Evolutionary conservation across 2,113 vertebrate genomes (phyloP).

Genomic region (Chaetops frenatus): DNA sequence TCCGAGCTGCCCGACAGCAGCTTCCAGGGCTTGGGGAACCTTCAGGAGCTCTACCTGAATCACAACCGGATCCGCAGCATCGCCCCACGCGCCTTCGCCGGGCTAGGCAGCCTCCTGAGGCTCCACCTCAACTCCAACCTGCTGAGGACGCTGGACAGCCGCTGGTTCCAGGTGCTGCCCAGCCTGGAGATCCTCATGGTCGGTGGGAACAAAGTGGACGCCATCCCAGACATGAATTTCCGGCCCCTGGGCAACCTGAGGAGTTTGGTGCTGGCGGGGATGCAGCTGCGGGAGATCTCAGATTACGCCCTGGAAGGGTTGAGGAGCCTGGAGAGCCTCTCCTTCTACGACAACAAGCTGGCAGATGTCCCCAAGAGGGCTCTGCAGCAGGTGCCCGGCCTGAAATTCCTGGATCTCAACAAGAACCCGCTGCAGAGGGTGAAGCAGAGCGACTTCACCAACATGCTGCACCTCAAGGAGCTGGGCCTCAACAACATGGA

Average conservation of each 20-base stretch:
- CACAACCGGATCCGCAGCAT: constrained; percentile 86
- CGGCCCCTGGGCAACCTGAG: constrained; percentile 79
- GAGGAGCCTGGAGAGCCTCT: constrained; percentile 85
- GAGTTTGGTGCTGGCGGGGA: constrained; percentile 88
- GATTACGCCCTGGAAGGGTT: constrained; percentile 85
- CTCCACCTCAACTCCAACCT: constrained; percentile 93
- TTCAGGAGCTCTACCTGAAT: constrained; percentile 92
- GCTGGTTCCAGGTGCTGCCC: constrained; percentile 85
- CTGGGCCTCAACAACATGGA: constrained; percentile 93
- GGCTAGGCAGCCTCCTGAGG: constrained; percentile 79
- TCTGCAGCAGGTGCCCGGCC: constrained; percentile 79
- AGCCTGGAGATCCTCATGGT: constrained; percentile 91
- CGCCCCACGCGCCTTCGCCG: constrained; percentile 78
- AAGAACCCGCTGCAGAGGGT: constrained; percentile 87
- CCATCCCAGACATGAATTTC: constrained; percentile 84
- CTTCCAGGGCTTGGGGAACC: constrained; percentile 76
- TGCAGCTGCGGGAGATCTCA: constrained; percentile 82
- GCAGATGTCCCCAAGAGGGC: constrained; percentile 79
- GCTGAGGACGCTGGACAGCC: constrained; percentile 77
- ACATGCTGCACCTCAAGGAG: constrained; percentile 91
- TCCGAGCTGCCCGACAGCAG: constrained; percentile 77
- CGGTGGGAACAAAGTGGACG: constrained; percentile 86
- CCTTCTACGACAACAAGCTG: constrained; percentile 88
- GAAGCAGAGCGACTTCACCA: constrained; percentile 81
- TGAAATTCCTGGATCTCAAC: constrained; percentile 92